Evolutionary conservation across 2,888 invertebrate genomes (phyloP).

Genomic region (Pyrrhia umbra): DNA sequence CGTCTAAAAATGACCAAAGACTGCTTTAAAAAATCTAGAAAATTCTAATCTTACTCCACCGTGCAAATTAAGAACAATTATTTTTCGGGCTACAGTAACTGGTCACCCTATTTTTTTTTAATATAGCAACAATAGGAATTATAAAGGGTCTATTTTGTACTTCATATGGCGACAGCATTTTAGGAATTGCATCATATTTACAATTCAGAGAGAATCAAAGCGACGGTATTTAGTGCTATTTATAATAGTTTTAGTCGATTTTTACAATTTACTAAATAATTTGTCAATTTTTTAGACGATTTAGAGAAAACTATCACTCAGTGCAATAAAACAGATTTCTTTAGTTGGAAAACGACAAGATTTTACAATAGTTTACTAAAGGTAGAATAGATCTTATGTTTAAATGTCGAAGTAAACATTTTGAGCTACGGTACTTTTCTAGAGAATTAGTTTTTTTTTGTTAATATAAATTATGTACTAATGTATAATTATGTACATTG

Average conservation of each 20-base stretch:
- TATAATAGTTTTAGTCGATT: constrained; percentile 23
- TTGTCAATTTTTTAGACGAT: constrained; percentile 20
- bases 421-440: constrained; percentile 85
- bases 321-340: constrained; percentile 56
- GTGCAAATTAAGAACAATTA: constrained; percentile 19
- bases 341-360: constrained; percentile 72
- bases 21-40: constrained; percentile 24
- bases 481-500: constrained; percentile 87
- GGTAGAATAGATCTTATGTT: constrained; percentile 80
- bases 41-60: constrained; percentile 3
- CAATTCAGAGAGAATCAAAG: constrained; percentile 30
- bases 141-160: constrained; percentile 51
- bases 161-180: constrained; percentile 21
- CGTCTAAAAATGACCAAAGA: constrained; percentile 6
- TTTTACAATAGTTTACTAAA: constrained; percentile 71
- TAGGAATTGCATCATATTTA: constrained; percentile 38
- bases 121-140: constrained; percentile 22
- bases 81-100: background rate
- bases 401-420: constrained; percentile 82
- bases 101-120: background rate
- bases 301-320: constrained; percentile 53
- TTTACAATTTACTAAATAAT: constrained; percentile 9
- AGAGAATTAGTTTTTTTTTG: constrained; percentile 73
- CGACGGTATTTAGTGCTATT: constrained; percentile 2
- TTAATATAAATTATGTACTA: constrained; percentile 74